phyloP scores from a whole-genome alignment of 2,888 invertebrate genomes.

The Acrobasis repandana region DNA sequence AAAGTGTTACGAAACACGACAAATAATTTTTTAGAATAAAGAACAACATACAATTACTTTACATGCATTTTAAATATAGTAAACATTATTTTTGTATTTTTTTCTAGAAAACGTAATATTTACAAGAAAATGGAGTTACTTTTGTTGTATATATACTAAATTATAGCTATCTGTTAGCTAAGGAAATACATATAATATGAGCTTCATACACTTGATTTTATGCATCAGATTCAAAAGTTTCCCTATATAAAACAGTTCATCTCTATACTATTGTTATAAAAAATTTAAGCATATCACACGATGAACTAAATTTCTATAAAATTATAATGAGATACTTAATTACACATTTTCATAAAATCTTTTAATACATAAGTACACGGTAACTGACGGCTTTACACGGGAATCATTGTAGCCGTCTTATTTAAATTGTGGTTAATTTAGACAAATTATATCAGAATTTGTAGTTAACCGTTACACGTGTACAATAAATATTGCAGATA shows the following conservation, averaged over 20 bases:
- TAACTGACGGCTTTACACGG: no score
- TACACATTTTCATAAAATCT: background rate
- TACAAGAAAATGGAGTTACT: background rate
- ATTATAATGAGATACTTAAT: background rate
- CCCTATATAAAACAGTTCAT: background rate
- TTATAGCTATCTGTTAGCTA: background rate
- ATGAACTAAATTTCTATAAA: background rate
- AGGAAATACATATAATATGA: background rate
- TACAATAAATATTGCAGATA: background rate
- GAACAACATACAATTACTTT: background rate
- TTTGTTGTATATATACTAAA: background rate
- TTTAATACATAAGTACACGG: background rate
- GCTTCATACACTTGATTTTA: background rate
- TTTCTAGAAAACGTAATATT: background rate
- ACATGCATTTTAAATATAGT: background rate
- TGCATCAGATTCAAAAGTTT: background rate
- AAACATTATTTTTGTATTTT: background rate
- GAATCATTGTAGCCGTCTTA: no score
- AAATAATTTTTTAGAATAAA: slow-evolving; percentile 7
- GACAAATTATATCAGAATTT: no score
- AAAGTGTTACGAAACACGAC: background rate
- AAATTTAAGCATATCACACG: background rate
- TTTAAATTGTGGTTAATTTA: no score
- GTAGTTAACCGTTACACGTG: no score
- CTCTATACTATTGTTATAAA: background rate